These are phyloP conservation scores for Lasius fuliginosus DNA, from an alignment of 2,888 invertebrate genomes.

Conservation along the genomic window DNA sequence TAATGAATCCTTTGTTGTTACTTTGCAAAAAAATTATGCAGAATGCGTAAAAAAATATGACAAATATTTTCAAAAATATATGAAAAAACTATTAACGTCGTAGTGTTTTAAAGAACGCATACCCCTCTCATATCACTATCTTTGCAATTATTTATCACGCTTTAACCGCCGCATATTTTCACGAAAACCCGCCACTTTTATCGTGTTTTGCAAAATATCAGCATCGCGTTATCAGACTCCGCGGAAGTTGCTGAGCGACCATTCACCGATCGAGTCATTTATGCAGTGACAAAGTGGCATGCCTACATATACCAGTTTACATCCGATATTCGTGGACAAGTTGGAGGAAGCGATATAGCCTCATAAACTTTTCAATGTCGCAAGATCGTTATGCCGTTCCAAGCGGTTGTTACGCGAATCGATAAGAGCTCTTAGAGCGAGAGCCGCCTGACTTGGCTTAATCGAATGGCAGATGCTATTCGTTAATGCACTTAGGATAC, in stretches of 20 bases:
- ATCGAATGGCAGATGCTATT: background rate
- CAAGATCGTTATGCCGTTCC: conserved; percentile 64
- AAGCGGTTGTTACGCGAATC: conserved; percentile 57
- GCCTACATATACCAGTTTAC: conserved; percentile 6
- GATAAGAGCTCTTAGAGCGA: conserved; percentile 46
- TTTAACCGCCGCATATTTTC: background rate
- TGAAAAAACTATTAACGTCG: background rate
- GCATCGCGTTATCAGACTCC: conserved; percentile 15
- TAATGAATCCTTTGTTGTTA: background rate
- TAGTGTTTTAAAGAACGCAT: no score
- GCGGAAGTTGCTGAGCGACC: conserved; percentile 50
- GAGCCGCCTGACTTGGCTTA: background rate
- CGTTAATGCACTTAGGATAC: background rate
- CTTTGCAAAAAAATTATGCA: background rate
- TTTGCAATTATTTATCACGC: no score
- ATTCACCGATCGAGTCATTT: conserved; percentile 68
- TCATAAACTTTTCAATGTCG: conserved; percentile 71
- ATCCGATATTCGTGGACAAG: conserved; percentile 59
- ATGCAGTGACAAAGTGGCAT: conserved; percentile 56
- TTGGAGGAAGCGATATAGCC: conserved; percentile 58
- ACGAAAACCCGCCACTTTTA: background rate
- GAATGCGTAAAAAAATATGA: no score
- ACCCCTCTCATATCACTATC: no score
- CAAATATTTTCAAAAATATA: background rate
- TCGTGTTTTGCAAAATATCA: conserved; percentile 7